phyloP scores from a whole-genome alignment of 2,888 invertebrate species.

The Hofmannophila pseudospretella region DNA sequence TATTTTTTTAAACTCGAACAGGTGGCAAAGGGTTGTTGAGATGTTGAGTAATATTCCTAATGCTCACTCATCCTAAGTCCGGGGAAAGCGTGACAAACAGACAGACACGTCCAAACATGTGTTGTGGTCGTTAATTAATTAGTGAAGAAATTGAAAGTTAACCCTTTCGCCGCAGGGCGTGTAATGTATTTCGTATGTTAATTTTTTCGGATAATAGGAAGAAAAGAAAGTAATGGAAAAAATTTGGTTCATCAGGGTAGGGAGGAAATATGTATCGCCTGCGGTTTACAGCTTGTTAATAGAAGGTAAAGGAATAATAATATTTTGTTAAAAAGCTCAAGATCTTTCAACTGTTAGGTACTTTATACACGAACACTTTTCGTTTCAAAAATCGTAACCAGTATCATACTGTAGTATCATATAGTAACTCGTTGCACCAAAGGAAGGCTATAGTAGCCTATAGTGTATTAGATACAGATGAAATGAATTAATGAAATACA shows the following conservation, averaged over 20 bases:
- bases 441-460: no score
- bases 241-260: no score
- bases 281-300: not conserved
- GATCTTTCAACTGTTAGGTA: no score
- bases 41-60: slow-evolving; percentile 49
- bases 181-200: slow-evolving; percentile 1
- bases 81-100: slow-evolving; percentile 73
- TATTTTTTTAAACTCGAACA: slow-evolving; percentile 46
- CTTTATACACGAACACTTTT: no score
- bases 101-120: slow-evolving; percentile 64
- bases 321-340: no score
- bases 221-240: not conserved
- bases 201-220: slow-evolving; percentile 3
- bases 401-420: no score
- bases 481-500: no score
- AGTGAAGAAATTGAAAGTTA: slow-evolving; percentile 70
- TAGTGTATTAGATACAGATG: no score
- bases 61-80: slow-evolving; percentile 43
- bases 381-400: no score
- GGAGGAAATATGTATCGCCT: no score
- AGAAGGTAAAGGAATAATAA: no score
- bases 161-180: slow-evolving; percentile 31
- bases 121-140: slow-evolving; percentile 70
- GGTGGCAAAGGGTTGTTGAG: slow-evolving; percentile 55
- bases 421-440: no score